These are phyloP conservation scores for Myripristis murdjan DNA, from an alignment of 2,797 vertebrate species.

Conservation along the genomic window DNA sequence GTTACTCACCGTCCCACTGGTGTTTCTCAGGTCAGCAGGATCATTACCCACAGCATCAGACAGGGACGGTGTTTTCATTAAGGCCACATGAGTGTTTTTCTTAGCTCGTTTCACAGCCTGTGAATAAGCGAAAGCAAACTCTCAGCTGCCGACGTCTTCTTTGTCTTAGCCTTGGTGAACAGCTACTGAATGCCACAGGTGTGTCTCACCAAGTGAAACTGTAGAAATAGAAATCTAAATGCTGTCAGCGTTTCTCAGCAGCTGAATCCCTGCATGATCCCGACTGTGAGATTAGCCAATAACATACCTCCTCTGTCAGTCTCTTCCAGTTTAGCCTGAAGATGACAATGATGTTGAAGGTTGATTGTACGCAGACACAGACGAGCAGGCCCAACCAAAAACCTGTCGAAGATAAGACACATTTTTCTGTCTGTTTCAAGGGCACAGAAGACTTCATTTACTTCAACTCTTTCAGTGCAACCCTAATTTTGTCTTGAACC, in stretches of 20 bases:
- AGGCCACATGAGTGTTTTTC: conserved; percentile 39
- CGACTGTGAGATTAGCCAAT: background rate
- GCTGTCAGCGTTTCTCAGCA: background rate
- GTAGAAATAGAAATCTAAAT: no score
- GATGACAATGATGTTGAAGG: conserved; percentile 88
- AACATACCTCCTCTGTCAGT: conserved; percentile 87
- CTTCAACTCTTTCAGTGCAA: background rate
- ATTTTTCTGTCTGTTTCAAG: background rate
- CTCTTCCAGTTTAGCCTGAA: conserved; percentile 88
- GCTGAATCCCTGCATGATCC: background rate
- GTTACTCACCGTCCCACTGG: conserved; percentile 35
- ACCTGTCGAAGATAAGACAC: conserved; percentile 77
- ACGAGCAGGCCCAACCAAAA: conserved; percentile 92
- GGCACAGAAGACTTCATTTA: conserved; percentile 14
- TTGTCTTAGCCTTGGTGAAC: background rate
- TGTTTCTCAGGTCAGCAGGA: conserved; percentile 18
- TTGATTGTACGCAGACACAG: conserved; percentile 85
- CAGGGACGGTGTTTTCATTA: conserved; percentile 12
- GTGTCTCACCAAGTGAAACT: background rate
- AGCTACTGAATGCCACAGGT: background rate
- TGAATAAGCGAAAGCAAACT: conserved; percentile 25
- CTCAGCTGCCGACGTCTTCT: no score
- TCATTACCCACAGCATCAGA: conserved; percentile 6
- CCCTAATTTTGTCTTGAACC: background rate
- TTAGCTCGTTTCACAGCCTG: conserved; percentile 72